Evolutionary conservation across 2,797 vertebrate genomes (phyloP).

Genomic region (Brachyrhaphis roseni): DNA sequence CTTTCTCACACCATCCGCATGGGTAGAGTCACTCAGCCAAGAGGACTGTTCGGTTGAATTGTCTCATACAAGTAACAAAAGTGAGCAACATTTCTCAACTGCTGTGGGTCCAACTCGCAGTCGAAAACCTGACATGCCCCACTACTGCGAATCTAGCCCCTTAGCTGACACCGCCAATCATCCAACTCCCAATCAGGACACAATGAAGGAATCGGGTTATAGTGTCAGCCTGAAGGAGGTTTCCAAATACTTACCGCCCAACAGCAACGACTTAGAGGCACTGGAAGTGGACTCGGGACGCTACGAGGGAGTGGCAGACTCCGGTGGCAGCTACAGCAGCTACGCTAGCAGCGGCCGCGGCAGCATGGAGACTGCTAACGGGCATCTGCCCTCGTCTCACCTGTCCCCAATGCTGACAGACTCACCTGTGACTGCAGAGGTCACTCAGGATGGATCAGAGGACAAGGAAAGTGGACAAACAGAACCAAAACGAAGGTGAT

Average conservation of each 20-base stretch:
- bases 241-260: constrained; percentile 4
- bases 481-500: constrained; percentile 67
- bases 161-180: constrained; percentile 37
- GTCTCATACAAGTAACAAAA: constrained; percentile 28
- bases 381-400: constrained; percentile 68
- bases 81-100: constrained; percentile 16
- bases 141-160: constrained; percentile 28
- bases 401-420: constrained; percentile 70
- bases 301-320: constrained; percentile 49
- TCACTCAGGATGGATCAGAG: constrained; percentile 41
- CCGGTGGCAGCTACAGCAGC: constrained; percentile 87
- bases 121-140: constrained; percentile 29
- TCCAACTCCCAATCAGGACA: constrained; percentile 44
- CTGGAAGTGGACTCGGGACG: constrained; percentile 50
- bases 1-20: constrained; percentile 79
- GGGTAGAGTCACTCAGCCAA: constrained; percentile 80
- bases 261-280: constrained; percentile 17
- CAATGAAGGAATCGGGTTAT: constrained; percentile 22
- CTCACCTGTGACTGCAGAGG: constrained; percentile 73
- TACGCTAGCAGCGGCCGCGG: constrained; percentile 91
- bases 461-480: constrained; percentile 41
- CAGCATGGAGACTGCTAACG: constrained; percentile 81
- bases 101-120: constrained; percentile 12
- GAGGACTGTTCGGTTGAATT: constrained; percentile 58
- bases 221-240: constrained; percentile 26